phyloP scores from a whole-genome alignment of 1,140 invertebrate species.

The Brachionus sp. region DNA sequence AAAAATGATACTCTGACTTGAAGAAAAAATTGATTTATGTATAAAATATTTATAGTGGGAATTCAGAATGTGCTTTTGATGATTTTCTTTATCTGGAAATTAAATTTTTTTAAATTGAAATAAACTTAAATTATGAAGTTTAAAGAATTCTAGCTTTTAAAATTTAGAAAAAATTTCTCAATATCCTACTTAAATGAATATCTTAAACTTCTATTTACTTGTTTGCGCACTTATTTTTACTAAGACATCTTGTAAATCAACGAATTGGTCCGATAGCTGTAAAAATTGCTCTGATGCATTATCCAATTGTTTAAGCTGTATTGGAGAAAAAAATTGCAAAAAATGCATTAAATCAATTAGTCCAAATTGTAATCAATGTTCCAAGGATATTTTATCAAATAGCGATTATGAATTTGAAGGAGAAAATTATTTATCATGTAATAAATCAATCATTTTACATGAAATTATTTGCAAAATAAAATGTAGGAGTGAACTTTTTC shows the following conservation, averaged over 20 bases:
- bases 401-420: not conserved
- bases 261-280: not conserved
- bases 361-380: not conserved
- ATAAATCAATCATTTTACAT: not conserved
- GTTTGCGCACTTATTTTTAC: not conserved
- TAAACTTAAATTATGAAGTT: no score
- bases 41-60: no score
- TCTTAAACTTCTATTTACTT: not conserved
- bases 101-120: no score
- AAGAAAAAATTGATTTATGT: no score
- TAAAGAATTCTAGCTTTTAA: no score
- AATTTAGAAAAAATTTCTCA: no score
- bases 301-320: not conserved
- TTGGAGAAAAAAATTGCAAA: not conserved
- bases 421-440: not conserved
- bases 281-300: not conserved
- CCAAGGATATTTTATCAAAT: not conserved
- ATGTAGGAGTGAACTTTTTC: not conserved
- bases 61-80: no score
- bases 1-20: no score
- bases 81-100: no score
- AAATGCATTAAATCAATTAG: slow-evolving; percentile 5
- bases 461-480: not conserved
- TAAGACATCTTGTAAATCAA: not conserved
- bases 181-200: no score